Evolutionary conservation across 37 sponge, comb jelly and placozoan genomes (phyloP), one percentile per base, ranked within the genome.

Genomic region (Halisarca cf. caerulea): DNA sequence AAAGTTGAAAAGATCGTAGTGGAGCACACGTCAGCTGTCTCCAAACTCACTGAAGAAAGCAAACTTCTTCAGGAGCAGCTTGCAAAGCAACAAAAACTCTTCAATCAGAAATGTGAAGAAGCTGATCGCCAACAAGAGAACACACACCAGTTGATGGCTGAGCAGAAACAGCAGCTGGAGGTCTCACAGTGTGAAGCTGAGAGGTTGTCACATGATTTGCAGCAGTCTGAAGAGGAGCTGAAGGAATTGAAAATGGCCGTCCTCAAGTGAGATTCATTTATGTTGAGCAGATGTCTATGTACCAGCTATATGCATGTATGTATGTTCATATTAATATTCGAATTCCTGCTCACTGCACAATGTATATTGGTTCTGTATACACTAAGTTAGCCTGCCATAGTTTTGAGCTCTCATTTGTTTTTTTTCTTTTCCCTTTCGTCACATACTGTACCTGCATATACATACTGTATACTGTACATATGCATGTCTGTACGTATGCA

Each of bases 51-150:
- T 32, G 77, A 84, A 11, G 85, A 87, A 36, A 87, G 81, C 54
- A 45, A 40, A 21, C 23, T 80, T 11, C 51, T 84, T 14, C 15
- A 36, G 0, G 79, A 84, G 58, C 69, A 60, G 1, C 20, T 87
- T 35, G 41, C 64, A 2, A 66, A 79, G 20, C 81, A 87, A 15
- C 84, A 91, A 54, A 43, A 66, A 18, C 43, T 87, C 57, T 81
- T 55, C 34, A 75, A 87, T 43, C 80, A 84, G 4, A 84, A 81
- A 44, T 80, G 85, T 60, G 85, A 84, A 18, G 88, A 91, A 40
- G 18, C 62, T 18, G 66, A 53, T 27, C 66, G 30, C 62, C 85
- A 87, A 58, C 79, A 87, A 33, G 47, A 84, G 38, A 79, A 91
- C 20, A 33, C 85, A 30, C 64, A 1, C 44, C 57, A 80, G 9